Evolutionary conservation across 2,797 vertebrate genomes (phyloP).

Genomic region (Onychomys torridus): DNA sequence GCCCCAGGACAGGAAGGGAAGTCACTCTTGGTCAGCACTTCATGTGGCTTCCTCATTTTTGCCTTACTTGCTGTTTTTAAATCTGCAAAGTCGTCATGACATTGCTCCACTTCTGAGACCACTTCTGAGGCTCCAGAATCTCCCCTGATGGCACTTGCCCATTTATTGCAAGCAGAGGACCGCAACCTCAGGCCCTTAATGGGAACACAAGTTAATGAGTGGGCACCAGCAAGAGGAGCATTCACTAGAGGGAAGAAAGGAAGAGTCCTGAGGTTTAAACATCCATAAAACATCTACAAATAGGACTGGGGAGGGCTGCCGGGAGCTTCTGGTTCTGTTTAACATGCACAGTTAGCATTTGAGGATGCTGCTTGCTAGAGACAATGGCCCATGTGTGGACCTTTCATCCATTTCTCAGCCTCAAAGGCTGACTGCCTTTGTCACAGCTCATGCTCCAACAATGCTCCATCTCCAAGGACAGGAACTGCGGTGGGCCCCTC

Average conservation of each 20-base stretch:
- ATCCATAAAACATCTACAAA: constrained; percentile 59
- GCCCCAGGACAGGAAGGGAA: not conserved
- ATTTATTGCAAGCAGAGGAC: constrained; percentile 31
- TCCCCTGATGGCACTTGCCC: not conserved
- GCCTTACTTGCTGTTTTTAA: constrained; percentile 6
- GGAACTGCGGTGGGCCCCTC: rapidly evolving
- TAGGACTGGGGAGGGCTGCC: not conserved
- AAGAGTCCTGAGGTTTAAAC: constrained; percentile 30
- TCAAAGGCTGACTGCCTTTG: not conserved
- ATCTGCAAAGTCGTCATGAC: constrained; percentile 8
- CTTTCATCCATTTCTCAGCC: not conserved
- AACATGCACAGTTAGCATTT: constrained; percentile 38
- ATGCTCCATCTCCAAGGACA: rapidly evolving
- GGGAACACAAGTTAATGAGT: constrained; percentile 62
- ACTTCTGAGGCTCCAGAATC: not conserved
- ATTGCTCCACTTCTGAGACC: not conserved
- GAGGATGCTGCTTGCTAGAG: not conserved
- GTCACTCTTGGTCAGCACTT: constrained; percentile 43
- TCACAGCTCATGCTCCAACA: rapidly evolving
- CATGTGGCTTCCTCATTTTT: not conserved
- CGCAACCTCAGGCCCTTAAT: constrained; percentile 49
- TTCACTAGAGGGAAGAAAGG: constrained; percentile 8
- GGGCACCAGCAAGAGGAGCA: not conserved
- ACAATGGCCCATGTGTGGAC: not conserved
- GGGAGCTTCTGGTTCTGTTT: not conserved